Percentiles rank a stretch among this genome's conserved stretches.
These are phyloP conservation scores for Lasioglossum albipes DNA, from an alignment of 1,140 invertebrate genomes.

Conservation along the genomic window DNA sequence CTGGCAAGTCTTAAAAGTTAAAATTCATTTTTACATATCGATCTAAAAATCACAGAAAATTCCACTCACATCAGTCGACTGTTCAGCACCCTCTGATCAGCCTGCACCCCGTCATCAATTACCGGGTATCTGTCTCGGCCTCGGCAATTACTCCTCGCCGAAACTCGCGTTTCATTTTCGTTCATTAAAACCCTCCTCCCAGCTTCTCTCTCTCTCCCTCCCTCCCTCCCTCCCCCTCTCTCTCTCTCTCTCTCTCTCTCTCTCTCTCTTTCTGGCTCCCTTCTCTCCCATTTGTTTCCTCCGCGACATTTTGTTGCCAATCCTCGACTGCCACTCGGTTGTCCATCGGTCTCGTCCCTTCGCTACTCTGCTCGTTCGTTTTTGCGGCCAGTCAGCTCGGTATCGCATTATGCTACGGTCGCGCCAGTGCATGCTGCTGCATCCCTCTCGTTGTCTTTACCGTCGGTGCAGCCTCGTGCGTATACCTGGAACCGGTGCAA, in stretches of 20 bases:
- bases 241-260: constrained; percentile 24
- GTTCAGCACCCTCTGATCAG: no score
- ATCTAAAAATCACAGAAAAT: no score
- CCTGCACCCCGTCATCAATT: background rate
- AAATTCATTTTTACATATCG: no score
- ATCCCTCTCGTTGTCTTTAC: constrained; percentile 10
- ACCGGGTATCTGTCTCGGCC: background rate
- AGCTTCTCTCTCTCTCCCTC: background rate
- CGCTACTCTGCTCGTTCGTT: constrained; percentile 32
- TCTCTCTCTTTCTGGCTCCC: constrained; percentile 23
- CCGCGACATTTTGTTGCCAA: no score
- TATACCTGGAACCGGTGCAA: constrained; percentile 34
- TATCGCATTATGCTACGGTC: constrained; percentile 67
- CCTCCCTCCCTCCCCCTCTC: constrained; percentile 3
- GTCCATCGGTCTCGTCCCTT: constrained; percentile 49
- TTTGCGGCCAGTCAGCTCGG: constrained; percentile 59
- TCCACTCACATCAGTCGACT: no score
- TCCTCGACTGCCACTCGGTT: constrained; percentile 41
- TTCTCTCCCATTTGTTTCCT: no score
- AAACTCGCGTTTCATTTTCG: background rate
- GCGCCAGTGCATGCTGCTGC: constrained; percentile 33
- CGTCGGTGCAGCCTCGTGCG: background rate
- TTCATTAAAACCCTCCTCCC: background rate
- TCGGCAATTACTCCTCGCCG: background rate
- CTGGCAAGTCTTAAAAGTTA: no score